Evolutionary conservation across 2,888 invertebrate genomes (phyloP).

Genomic region (Brachyptera putata): DNA sequence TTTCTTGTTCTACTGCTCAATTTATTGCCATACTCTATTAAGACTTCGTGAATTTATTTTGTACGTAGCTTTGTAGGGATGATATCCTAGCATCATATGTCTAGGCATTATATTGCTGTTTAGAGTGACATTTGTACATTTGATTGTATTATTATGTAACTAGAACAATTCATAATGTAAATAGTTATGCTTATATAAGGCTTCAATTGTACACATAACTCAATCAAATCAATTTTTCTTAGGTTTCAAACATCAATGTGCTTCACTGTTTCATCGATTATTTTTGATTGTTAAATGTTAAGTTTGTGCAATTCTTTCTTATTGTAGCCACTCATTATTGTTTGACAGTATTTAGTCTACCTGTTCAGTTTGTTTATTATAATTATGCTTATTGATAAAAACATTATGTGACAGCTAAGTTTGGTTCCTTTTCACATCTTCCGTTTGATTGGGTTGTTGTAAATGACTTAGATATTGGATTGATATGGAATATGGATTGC

Average conservation of each 20-base stretch:
- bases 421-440: not conserved
- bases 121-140: constrained; percentile 7
- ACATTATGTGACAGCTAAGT: not conserved
- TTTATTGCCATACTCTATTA: too few species aligned
- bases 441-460: too few species aligned
- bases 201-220: not conserved
- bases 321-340: too few species aligned
- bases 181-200: too few species aligned
- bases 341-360: too few species aligned
- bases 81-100: too few species aligned
- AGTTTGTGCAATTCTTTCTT: not conserved
- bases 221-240: not conserved
- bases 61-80: too few species aligned
- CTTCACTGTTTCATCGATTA: not conserved
- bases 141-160: not conserved
- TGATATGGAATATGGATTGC: not conserved
- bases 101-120: too few species aligned
- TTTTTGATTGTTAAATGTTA: not conserved
- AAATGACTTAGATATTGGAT: not conserved
- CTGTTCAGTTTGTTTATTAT: too few species aligned
- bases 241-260: not conserved
- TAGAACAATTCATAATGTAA: not conserved
- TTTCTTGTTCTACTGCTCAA: too few species aligned
- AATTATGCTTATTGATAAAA: too few species aligned
- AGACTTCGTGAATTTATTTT: too few species aligned